Percentiles rank a stretch among this genome's conserved stretches.
phyloP scores from a whole-genome alignment of 2,113 vertebrate genomes.

The Lagopus muta region DNA sequence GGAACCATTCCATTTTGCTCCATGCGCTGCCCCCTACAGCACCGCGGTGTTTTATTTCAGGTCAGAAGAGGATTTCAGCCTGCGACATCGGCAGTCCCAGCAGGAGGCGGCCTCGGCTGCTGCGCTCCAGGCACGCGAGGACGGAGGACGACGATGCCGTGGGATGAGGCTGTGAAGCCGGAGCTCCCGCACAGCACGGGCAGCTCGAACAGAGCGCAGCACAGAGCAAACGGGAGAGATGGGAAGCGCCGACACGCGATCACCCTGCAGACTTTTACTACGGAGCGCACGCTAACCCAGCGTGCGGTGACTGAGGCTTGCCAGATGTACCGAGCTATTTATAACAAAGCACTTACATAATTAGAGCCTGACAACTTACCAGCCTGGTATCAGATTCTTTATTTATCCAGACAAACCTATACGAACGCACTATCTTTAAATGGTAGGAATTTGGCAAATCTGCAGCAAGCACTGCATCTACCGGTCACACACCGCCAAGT shows the following conservation, averaged over 20 bases:
- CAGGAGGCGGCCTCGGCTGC: too few species aligned
- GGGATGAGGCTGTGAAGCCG: too few species aligned
- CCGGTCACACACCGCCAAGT: too few species aligned
- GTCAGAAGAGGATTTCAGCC: background rate
- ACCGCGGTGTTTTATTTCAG: slow-evolving; percentile 78
- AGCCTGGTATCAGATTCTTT: background rate
- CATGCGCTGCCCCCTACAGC: slow-evolving; percentile 75
- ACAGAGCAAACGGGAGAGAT: too few species aligned
- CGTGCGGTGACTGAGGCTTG: background rate
- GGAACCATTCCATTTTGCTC: slow-evolving; percentile 78
- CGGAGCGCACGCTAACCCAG: rapidly evolving
- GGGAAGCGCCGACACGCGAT: background rate
- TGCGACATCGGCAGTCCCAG: background rate
- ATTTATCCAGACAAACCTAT: background rate
- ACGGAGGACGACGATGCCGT: too few species aligned
- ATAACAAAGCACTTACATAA: background rate
- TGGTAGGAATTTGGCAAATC: background rate
- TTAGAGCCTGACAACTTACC: background rate
- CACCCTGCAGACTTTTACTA: background rate
- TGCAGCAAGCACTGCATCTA: background rate
- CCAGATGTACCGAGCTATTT: background rate
- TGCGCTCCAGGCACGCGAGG: too few species aligned
- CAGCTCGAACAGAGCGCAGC: too few species aligned
- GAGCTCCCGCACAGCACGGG: background rate
- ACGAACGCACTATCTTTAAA: background rate